These are phyloP conservation scores for Halcyon smyrnensis DNA, from an alignment of 2,797 vertebrate genomes.

Conservation along the genomic window DNA sequence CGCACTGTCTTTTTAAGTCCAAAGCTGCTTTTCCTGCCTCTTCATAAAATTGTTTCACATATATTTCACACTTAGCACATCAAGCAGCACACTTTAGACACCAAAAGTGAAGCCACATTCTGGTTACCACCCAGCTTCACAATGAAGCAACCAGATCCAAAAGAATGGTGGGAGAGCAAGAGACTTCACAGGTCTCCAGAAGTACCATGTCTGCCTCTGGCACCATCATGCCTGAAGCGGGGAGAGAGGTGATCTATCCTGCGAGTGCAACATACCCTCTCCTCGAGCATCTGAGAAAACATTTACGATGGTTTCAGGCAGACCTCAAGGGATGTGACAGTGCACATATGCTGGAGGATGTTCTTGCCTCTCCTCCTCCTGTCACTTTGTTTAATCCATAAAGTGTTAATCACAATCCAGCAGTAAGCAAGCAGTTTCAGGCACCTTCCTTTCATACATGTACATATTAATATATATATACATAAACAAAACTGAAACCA, in stretches of 20 bases:
- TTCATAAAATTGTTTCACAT: not conserved
- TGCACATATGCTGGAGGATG: not conserved
- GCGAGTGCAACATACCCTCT: not conserved
- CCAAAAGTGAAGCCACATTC: not conserved
- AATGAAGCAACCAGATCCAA: not conserved
- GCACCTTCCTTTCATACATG: not conserved
- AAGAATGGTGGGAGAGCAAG: not conserved
- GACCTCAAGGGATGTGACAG: not conserved
- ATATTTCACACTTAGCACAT: not conserved
- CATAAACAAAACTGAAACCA: not conserved
- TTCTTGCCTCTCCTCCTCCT: not conserved
- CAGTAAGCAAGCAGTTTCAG: not conserved
- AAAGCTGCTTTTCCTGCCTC: not conserved
- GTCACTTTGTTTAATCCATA: not conserved
- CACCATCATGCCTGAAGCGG: not conserved
- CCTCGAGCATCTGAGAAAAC: not conserved
- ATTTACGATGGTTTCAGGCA: not conserved
- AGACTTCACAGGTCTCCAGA: not conserved
- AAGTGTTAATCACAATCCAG: not conserved
- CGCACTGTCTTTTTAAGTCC: not conserved
- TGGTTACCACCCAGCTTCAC: not conserved
- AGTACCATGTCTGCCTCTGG: not conserved
- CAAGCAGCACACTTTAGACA: not conserved
- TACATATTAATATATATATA: too few species aligned
- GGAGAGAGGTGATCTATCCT: not conserved